A percentile compares a stretch with the other conserved stretches of the same genome.
Conservation (phyloP, 2,113 vertebrate species). For the Tapirus terrestris region DNA sequence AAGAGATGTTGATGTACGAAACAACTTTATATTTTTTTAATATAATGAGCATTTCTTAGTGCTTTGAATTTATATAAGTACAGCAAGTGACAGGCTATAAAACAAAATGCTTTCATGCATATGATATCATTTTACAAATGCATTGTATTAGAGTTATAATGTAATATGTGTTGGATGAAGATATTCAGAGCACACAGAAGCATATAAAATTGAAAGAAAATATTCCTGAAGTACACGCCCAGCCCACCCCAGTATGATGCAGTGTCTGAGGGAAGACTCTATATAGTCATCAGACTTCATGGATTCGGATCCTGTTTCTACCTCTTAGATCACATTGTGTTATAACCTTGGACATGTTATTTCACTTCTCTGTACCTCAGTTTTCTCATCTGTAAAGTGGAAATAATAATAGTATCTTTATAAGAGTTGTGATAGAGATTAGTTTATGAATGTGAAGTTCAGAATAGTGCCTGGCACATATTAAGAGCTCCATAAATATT, state of each 20-base stretch:
- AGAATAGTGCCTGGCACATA: neutral
- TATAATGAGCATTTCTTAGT: constrained; percentile 51
- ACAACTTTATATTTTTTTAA: constrained; percentile 43
- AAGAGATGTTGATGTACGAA: constrained; percentile 50
- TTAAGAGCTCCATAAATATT: neutral
- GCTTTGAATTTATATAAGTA: constrained; percentile 55
- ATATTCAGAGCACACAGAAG: neutral
- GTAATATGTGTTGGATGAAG: neutral
- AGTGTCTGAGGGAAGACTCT: neutral
- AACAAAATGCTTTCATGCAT: constrained; percentile 35
- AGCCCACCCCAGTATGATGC: neutral
- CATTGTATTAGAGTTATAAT: neutral
- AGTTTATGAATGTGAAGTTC: neutral
- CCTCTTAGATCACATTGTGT: neutral
- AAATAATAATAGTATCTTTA: neutral
- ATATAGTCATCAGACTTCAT: neutral
- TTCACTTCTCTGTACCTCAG: neutral
- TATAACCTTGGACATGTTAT: neutral
- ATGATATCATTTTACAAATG: constrained; percentile 59
- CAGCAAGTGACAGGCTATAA: constrained; percentile 48
- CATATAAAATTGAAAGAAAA: neutral
- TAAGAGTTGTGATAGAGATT: neutral
- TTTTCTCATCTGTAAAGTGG: neutral
- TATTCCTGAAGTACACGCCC: neutral
- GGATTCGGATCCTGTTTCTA: neutral